These are phyloP conservation scores for Pycnonotus jocosus DNA, from an alignment of 2,113 vertebrate genomes.

Conservation along the genomic window DNA sequence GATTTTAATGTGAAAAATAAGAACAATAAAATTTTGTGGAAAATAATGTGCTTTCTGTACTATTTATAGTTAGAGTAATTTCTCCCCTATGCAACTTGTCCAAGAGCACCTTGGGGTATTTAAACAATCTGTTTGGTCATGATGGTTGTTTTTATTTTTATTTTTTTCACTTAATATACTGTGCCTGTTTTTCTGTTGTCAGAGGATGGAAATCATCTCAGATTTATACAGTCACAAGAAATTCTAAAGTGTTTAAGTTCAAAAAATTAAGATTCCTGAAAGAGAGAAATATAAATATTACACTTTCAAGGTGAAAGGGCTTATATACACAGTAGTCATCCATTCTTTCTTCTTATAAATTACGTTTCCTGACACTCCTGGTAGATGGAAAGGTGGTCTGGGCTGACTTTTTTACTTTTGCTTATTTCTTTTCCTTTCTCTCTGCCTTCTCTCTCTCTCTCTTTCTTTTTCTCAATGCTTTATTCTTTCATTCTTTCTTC, in stretches of 20 bases:
- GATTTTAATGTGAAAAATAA: neutral
- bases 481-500: neutral
- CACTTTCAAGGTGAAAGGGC: neutral
- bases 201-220: neutral
- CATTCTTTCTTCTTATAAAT: neutral
- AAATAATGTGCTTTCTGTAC: neutral
- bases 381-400: neutral
- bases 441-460: neutral
- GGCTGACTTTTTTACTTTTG: neutral
- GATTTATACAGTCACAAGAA: neutral
- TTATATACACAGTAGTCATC: neutral
- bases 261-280: neutral
- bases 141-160: neutral
- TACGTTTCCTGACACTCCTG: neutral
- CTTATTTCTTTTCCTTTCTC: neutral
- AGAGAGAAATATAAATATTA: neutral
- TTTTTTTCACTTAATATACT: neutral
- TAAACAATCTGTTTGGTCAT: neutral
- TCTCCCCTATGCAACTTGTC: neutral
- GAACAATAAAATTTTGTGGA: neutral
- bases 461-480: neutral
- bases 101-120: neutral
- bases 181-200: neutral
- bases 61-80: neutral
- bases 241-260: neutral